Percentiles rank a stretch among this genome's conserved stretches.
These are phyloP conservation scores for Cromileptes altivelis DNA, from an alignment of 2,113 vertebrate genomes.

Conservation along the genomic window DNA sequence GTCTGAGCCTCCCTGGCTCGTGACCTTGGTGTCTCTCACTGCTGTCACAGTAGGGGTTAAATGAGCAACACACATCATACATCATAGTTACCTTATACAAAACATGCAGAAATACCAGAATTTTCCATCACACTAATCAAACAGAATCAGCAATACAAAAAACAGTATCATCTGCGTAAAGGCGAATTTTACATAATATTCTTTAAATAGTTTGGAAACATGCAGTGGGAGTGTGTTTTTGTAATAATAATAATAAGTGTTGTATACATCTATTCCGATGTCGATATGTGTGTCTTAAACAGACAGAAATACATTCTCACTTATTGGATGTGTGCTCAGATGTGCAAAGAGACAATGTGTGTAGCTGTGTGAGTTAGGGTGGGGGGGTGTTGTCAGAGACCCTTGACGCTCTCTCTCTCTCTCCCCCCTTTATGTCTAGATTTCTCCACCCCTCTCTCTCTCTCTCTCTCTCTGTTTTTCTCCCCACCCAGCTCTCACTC, in stretches of 20 bases:
- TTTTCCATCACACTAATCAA: no score
- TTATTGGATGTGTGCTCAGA: constrained; percentile 14
- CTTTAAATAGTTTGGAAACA: not conserved
- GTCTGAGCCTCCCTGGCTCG: no score
- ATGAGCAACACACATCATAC: no score
- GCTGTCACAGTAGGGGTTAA: no score
- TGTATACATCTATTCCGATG: not conserved
- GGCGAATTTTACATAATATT: not conserved
- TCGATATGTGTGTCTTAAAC: not conserved
- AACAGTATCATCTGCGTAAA: not conserved
- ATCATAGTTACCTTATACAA: no score
- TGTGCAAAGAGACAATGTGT: constrained; percentile 5
- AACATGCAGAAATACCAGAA: no score
- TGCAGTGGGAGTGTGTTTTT: not conserved
- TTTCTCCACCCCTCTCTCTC: constrained; percentile 37
- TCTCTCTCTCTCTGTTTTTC: constrained; percentile 21
- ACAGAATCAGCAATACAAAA: not conserved
- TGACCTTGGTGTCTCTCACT: no score
- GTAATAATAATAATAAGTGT: not conserved
- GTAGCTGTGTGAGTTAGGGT: not conserved
- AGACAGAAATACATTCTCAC: not conserved
- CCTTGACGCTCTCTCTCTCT: constrained; percentile 10
- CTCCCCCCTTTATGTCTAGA: constrained; percentile 5
- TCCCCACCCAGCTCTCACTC: constrained; percentile 65
- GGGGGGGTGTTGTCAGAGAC: constrained; percentile 22